These are phyloP conservation scores for Enteromius anoplus DNA, from an alignment of 2,797 vertebrate species.

Conservation along the genomic window DNA sequence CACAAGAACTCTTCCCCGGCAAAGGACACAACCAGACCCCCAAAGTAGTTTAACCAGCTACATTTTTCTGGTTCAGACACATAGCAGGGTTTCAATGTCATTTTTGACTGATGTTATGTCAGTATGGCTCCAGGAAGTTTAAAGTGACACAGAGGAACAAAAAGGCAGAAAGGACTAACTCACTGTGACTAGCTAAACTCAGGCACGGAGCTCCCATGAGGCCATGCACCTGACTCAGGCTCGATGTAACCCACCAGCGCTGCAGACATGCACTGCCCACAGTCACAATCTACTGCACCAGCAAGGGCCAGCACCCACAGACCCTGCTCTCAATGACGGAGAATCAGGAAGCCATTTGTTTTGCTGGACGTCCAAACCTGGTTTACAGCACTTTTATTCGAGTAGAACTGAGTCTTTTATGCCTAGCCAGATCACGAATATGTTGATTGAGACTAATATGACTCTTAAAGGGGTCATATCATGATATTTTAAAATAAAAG, in stretches of 20 bases:
- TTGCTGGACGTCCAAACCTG: slow-evolving; percentile 10
- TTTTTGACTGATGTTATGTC: slow-evolving; percentile 24
- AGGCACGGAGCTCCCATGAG: slow-evolving; percentile 14
- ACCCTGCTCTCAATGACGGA: background rate
- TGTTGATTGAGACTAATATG: slow-evolving; percentile 22
- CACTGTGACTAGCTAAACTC: slow-evolving; percentile 42
- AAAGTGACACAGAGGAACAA: slow-evolving; percentile 10
- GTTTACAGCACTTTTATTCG: slow-evolving; percentile 37
- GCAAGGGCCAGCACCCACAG: slow-evolving; percentile 20
- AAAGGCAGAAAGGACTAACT: slow-evolving; percentile 20
- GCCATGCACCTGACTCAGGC: slow-evolving; percentile 51
- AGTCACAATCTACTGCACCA: slow-evolving; percentile 25
- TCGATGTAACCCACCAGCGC: slow-evolving; percentile 71
- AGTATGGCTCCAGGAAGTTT: background rate
- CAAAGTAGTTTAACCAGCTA: background rate
- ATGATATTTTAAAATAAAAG: slow-evolving; percentile 27
- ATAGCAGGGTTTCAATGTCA: slow-evolving; percentile 21
- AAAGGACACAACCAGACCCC: slow-evolving; percentile 25
- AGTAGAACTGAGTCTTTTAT: background rate
- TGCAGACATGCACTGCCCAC: slow-evolving; percentile 54
- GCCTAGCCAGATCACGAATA: background rate
- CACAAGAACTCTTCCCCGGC: slow-evolving; percentile 6
- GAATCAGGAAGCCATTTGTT: slow-evolving; percentile 26
- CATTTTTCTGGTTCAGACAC: background rate
- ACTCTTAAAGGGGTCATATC: slow-evolving; percentile 29